Conservation (phyloP, 1,140 invertebrate species). For the Adelges cooleyi region DNA sequence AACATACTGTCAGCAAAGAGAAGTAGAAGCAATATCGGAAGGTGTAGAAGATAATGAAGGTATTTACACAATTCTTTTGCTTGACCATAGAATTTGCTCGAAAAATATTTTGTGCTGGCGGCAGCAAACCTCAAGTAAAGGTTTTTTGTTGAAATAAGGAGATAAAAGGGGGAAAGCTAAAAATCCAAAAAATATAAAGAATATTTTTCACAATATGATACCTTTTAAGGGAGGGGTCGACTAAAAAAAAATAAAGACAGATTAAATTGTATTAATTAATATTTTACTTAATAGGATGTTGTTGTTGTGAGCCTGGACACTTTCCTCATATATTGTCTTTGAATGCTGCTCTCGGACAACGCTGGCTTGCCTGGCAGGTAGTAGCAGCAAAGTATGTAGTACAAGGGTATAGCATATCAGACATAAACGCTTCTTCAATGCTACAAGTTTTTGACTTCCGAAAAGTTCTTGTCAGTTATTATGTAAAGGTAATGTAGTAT, state of each 20-base stretch:
- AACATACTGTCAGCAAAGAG: conserved; percentile 96
- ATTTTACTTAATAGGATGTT: conserved; percentile 49
- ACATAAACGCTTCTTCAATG: conserved; percentile 93
- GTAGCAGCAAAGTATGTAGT: conserved; percentile 88
- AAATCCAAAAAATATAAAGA: no score
- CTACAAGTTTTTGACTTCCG: conserved; percentile 94
- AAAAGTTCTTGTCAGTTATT: conserved; percentile 93
- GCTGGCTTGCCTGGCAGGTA: conserved; percentile 97
- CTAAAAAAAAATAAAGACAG: no score
- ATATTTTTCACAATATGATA: no score
- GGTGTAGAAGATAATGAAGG: conserved; percentile 88
- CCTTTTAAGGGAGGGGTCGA: no score
- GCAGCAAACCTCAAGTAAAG: no score
- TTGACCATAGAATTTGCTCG: no score
- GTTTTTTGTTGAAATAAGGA: no score
- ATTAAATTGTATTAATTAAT: no score
- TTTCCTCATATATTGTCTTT: conserved; percentile 78
- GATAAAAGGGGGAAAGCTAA: no score
- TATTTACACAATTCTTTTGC: conserved; percentile 37
- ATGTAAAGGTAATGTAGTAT: conserved; percentile 66
- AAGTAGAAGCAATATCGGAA: conserved; percentile 96
- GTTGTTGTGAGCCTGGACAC: conserved; percentile 87
- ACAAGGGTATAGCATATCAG: conserved; percentile 95
- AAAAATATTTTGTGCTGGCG: no score
- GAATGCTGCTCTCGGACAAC: conserved; percentile 92